Evolutionary conservation across 2,888 invertebrate genomes (phyloP), one percentile per base, ranked within the genome.

Genomic region (Hyposoter didymator): DNA sequence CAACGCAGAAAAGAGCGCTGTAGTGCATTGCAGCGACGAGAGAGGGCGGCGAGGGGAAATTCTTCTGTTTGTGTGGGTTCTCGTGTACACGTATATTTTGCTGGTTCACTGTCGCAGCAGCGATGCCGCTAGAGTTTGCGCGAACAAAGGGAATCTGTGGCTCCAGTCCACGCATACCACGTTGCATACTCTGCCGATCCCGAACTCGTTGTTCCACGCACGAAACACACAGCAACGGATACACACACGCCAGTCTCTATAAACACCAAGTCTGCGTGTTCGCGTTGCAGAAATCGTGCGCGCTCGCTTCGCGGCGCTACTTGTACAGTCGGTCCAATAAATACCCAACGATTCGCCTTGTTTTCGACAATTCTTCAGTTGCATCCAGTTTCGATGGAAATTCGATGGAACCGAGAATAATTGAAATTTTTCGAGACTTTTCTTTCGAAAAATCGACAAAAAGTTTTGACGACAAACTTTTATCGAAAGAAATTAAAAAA

Each of bases 131-230:
- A 91, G 92, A 92, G 93, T 90, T 92, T 93, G 93, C 92, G 92
- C 92, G 92, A 91, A 93, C 93, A 93, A 93, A 93, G 93, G 90
- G 93, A 93, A 93, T 93, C 93, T 93, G 93, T 90, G 92, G 92
- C 92, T 93, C 89, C 91, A 90, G 90, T 90, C 83, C 88, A 90
- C 91, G 91, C 92, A 91, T 81, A 85, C 85, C 90, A 91, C 90
- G 90, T 84, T 87, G 87, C 87, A 87, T 82, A 84, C 86, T 75
- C 86, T 75, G 86, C 84, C 86, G 83, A 62, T 55, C 62, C 84
- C 82, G 73, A 69, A 62, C 80, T 74, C 82, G 85, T 70, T 70
- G 69, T 75, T 86, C 74, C 84, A 84, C 84, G 84, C 86, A 84
- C 79, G 80, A 84, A 84, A 85, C 88, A 81, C 88, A 81, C 78